phyloP scores from a whole-genome alignment of 2,113 vertebrate species.

The Megalops atlanticus region DNA sequence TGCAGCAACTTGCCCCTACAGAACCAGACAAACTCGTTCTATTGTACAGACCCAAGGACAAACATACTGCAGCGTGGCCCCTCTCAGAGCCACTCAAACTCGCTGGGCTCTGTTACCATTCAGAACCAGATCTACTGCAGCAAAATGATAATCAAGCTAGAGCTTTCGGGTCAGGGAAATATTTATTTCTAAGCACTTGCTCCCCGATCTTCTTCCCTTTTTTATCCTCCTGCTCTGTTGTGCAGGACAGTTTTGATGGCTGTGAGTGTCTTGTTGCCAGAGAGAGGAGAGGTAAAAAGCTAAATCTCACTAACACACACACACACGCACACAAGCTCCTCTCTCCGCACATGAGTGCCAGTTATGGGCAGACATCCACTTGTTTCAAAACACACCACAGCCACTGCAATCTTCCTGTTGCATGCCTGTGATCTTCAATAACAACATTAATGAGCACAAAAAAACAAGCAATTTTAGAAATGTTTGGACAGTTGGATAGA shows the following conservation, averaged over 20 bases:
- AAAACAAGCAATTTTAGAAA: slow-evolving; percentile 5
- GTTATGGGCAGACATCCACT: not conserved
- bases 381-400: not conserved
- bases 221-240: not conserved
- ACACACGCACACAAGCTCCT: not conserved
- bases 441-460: not conserved
- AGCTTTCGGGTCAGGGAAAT: no score
- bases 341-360: not conserved
- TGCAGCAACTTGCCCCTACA: not conserved
- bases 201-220: not conserved
- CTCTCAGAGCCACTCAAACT: not conserved
- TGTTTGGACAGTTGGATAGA: no score
- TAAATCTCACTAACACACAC: not conserved
- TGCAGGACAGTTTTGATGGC: slow-evolving; percentile 7
- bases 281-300: not conserved
- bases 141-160: not conserved
- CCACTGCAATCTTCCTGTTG: not conserved
- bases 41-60: no score
- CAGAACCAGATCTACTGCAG: not conserved
- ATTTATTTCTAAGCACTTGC: not conserved
- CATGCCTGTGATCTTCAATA: not conserved
- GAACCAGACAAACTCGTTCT: slow-evolving; percentile 5
- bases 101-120: not conserved
- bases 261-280: not conserved
- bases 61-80: not conserved